Evolutionary conservation across 2,888 invertebrate genomes (phyloP).

Genomic region (Campopleginae sp.): DNA sequence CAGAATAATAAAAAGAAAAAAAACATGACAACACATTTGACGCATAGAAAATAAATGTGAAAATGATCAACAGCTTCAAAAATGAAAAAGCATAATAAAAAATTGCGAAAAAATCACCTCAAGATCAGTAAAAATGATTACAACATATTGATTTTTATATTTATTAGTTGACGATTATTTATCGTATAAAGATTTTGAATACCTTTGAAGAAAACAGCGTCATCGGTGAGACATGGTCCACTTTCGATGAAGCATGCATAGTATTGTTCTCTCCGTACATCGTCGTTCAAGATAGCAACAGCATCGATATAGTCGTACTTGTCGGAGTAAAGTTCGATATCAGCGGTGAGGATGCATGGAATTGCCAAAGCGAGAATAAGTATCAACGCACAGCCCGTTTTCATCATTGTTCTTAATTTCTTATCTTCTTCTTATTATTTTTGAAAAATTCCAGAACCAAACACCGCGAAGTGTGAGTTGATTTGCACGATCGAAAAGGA

Average conservation of each 20-base stretch:
- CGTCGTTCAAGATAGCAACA: slow-evolving; percentile 75
- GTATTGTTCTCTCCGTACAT: slow-evolving; percentile 76
- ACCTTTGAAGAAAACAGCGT: slow-evolving; percentile 77
- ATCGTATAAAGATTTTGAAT: slow-evolving; percentile 16
- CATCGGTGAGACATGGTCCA: slow-evolving; percentile 75
- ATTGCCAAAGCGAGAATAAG: slow-evolving; percentile 51
- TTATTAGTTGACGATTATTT: neutral
- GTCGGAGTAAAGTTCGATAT: slow-evolving; percentile 74
- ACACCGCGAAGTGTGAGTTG: neutral
- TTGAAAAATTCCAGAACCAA: neutral
- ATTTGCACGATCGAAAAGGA: slow-evolving; percentile 9
- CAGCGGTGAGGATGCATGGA: slow-evolving; percentile 59
- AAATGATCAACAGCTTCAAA: neutral
- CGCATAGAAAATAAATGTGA: neutral
- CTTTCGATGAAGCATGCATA: slow-evolving; percentile 76
- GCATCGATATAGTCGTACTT: slow-evolving; percentile 78
- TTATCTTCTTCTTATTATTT: neutral
- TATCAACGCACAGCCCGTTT: slow-evolving; percentile 62
- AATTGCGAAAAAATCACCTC: neutral
- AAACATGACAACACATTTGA: neutral
- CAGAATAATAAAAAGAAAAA: too few relatives aligned
- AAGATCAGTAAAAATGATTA: neutral
- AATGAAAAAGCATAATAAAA: neutral
- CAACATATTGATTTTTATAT: neutral
- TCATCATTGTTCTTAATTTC: neutral